Evolutionary conservation across 2,113 vertebrate genomes (phyloP).

Genomic region (Semnornis frantzii): DNA sequence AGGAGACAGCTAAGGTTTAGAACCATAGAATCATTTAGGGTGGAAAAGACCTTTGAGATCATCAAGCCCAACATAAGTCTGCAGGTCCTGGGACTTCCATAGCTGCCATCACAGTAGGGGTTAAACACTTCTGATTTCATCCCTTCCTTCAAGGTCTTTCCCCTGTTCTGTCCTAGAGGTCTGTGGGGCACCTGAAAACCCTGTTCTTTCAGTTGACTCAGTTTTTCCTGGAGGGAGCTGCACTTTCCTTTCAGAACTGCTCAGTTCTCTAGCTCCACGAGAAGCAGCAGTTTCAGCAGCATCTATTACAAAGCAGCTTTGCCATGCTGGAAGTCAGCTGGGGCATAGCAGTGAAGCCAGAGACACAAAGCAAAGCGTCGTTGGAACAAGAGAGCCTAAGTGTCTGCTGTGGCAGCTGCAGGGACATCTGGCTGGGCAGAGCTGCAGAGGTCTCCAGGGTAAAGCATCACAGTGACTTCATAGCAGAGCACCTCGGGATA

Average conservation of each 20-base stretch:
- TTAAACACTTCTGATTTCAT: background rate
- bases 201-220: background rate
- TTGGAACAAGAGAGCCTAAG: background rate
- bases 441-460: background rate
- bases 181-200: background rate
- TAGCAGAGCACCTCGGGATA: background rate
- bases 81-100: background rate
- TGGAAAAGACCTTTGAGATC: background rate
- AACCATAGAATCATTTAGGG: background rate
- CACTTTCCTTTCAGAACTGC: background rate
- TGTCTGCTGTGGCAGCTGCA: background rate
- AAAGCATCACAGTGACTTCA: fast-evolving
- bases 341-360: background rate
- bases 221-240: background rate
- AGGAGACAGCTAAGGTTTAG: background rate
- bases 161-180: background rate
- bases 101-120: background rate
- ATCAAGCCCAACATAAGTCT: background rate
- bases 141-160: background rate
- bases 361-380: conserved; percentile 9
- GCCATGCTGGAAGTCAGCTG: background rate
- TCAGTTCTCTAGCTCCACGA: background rate
- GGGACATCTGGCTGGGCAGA: conserved; percentile 21
- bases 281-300: background rate
- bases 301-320: background rate